Conservation (phyloP, 2,797 vertebrate species). For the Craterocephalus amniculus region DNA sequence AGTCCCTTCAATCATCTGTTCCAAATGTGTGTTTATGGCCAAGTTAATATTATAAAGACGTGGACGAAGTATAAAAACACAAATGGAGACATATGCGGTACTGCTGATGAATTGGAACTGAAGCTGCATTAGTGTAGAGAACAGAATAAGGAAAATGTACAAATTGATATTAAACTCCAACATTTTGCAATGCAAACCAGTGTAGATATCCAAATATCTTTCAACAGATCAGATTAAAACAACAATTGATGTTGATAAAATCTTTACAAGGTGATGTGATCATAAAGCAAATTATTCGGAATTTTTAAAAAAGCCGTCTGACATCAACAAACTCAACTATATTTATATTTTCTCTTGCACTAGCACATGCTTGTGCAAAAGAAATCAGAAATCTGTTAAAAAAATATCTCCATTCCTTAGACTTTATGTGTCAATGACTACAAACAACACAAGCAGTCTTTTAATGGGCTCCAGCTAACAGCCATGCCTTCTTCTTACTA, state of each 20-base stretch:
- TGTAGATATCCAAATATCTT: not conserved
- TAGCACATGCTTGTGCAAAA: not conserved
- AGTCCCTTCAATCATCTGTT: not conserved
- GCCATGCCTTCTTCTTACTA: constrained; percentile 5
- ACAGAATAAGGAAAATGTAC: not conserved
- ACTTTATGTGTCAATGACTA: not conserved
- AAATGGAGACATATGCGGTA: not conserved
- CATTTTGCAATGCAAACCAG: not conserved
- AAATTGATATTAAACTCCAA: not conserved
- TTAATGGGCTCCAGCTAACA: constrained; percentile 10
- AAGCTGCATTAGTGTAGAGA: not conserved
- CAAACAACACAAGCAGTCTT: constrained; percentile 10
- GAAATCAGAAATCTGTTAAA: not conserved
- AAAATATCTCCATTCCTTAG: not conserved
- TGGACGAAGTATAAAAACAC: not conserved
- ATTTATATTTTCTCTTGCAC: not conserved
- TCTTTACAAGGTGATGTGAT: not conserved
- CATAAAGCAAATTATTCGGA: not conserved
- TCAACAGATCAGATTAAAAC: not conserved
- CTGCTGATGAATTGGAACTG: not conserved
- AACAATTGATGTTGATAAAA: not conserved
- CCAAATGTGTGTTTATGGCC: not conserved
- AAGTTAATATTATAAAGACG: not conserved
- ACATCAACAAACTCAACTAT: not conserved
- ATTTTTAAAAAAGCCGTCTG: not conserved